Base-by-base conservation (phyloP, 2,888 invertebrate genomes). In the Chydorus sphaericus region DNA sequence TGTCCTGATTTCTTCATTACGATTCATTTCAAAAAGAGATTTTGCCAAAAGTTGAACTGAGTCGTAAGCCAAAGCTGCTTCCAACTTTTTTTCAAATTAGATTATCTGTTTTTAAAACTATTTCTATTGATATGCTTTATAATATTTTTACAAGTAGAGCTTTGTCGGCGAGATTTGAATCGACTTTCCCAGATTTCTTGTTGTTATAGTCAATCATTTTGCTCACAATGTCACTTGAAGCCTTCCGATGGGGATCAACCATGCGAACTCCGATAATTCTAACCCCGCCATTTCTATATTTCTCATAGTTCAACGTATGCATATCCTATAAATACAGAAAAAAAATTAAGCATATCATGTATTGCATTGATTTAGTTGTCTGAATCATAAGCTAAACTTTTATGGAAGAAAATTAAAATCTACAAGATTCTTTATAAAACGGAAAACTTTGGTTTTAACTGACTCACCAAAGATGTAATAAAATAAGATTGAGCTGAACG, bases 401-500 rank as follows among this genome's bases (percentile, higher is more conserved):
- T n/a, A n/a, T n/a, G n/a, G n/a, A n/a, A n/a, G n/a, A n/a, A n/a
- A n/a, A n/a, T n/a, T n/a, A n/a, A n/a, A n/a, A n/a, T n/a, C n/a
- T n/a, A n/a, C n/a, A n/a, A n/a, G n/a, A n/a, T n/a, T n/a, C n/a
- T n/a, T n/a, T n/a, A n/a, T n/a, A n/a, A n/a, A n/a, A n/a, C n/a
- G n/a, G n/a, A n/a, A n/a, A n/a, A n/a, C n/a, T n/a, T n/a, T n/a
- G n/a, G n/a, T n/a, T n/a, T n/a, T n/a, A n/a, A n/a, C 28, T 16
- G 2, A 48, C 77, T 78, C 74, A 88, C 89, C 75, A 94, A 71
- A 3, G 91, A 89, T 1, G 92, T 92, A 62, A 93, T 85, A 64
- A 94, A 79, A 69, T 91, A 94, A 71, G 90, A 90, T 71, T 92
- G 91, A 68, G 91, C 88, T 68, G 90, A 89, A 61, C 90, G 91